Base-by-base conservation (phyloP, 2,888 invertebrate genomes). In the Stictocephala bisonia region DNA sequence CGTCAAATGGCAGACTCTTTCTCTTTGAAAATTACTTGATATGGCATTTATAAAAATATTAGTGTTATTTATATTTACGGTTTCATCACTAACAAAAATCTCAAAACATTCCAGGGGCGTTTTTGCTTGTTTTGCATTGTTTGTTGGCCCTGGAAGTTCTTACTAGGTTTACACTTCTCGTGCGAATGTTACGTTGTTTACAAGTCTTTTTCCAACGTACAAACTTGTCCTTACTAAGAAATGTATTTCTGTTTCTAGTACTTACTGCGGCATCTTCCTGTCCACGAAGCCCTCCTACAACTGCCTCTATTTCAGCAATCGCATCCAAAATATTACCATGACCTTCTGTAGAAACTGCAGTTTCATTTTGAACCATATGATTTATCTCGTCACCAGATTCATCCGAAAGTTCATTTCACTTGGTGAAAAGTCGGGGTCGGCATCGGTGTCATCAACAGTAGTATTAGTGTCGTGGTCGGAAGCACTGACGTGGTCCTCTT, bases 121-220 rank as follows among this genome's bases (percentile, higher is more conserved):
- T 48, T 68, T 44, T 13, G 50, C 41, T 44, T 15, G 15, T 60
- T 60, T 60, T 35, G 68, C 68, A n/a, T 26, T 44, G 68, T 50
- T 50, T 26, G 27, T 68, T 29, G 51, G 68, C 31, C 68, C 68
- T 68, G 68, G 68, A 27, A 68, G 51, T 11, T 68, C 31, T 68
- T 22, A 68, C 48, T 13, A 68, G 15, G 22, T 51, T 69, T 51
- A 29, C 69, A 18, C 51, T 51, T 48, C 50, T 27, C 27, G 68
- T 51, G 18, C 50, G 51, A 48, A 26, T 48, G 29, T 68, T 68
- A 51, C n/a, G 27, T 27, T 7, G 50, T 22, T 26, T 29, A 51
- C 11, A 50, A 51, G 11, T 50, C 27, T 48, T 24, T 50, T 29
- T 68, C 53, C 64, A 64, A 64, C 4, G 35, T 13, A 40, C 40